These are phyloP conservation scores for Pterocles orientalis DNA, from an alignment of 2,113 vertebrate species.

Conservation along the genomic window DNA sequence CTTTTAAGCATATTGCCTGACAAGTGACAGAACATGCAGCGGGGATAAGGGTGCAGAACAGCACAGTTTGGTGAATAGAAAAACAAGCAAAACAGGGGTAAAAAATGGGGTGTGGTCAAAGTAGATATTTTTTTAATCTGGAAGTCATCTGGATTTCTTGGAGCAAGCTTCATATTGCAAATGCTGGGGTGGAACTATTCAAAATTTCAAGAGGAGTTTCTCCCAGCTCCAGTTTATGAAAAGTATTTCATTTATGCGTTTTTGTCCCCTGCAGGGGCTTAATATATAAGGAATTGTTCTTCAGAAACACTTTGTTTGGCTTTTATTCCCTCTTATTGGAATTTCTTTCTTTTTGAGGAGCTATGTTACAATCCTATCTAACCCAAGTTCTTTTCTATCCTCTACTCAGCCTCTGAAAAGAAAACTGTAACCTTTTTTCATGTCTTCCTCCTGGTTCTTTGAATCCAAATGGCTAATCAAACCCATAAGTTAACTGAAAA, in stretches of 20 bases:
- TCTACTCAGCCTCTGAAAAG: background rate
- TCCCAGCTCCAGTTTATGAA: background rate
- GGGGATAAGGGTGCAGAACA: background rate
- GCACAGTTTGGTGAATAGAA: background rate
- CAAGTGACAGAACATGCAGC: background rate
- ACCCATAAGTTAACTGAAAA: background rate
- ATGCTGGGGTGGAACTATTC: background rate
- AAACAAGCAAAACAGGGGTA: background rate
- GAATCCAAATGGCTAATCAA: background rate
- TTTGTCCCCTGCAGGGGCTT: background rate
- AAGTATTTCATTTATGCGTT: background rate
- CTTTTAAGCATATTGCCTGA: background rate
- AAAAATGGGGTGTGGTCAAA: background rate
- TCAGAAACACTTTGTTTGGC: background rate
- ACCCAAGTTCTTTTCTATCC: background rate
- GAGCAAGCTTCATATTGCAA: background rate
- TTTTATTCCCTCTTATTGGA: background rate
- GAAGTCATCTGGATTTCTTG: background rate
- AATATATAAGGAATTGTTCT: background rate
- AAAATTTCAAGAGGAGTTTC: background rate
- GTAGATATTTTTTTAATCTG: background rate
- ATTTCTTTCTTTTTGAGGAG: background rate
- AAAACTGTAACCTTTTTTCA: background rate
- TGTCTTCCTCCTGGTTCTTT: background rate
- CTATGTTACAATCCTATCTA: background rate